Evolutionary conservation across 2,113 vertebrate genomes (phyloP).

Genomic region (Menidia beryllina): DNA sequence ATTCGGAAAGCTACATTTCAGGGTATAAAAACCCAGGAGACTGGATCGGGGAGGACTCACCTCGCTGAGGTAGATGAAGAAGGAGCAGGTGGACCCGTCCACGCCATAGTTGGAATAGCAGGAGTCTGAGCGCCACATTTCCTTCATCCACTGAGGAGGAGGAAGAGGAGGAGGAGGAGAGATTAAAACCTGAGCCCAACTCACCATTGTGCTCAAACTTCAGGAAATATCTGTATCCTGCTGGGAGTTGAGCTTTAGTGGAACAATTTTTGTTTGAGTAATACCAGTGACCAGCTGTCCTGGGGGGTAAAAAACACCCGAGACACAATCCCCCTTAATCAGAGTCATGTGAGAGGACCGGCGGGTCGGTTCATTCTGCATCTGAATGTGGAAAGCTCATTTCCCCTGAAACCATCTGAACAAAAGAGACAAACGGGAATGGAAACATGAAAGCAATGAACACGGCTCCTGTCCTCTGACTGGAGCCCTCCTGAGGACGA

Average conservation of each 20-base stretch:
- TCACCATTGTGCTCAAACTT: no score
- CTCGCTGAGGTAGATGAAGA: conserved; percentile 99
- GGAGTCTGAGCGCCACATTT: conserved; percentile 97
- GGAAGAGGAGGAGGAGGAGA: neutral
- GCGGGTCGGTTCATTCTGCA: no score
- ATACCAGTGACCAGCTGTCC: no score
- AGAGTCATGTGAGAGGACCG: no score
- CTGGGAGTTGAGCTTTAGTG: no score
- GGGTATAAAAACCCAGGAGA: no score
- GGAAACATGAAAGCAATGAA: neutral
- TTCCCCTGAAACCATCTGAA: neutral
- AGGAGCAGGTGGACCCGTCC: conserved; percentile 95
- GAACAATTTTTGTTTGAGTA: no score
- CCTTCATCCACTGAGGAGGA: conserved; percentile 94
- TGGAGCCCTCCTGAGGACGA: neutral
- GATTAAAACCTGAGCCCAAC: neutral
- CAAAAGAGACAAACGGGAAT: neutral
- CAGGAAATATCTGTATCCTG: neutral
- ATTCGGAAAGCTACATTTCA: no score
- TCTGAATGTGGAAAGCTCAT: neutral
- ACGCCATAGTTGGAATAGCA: conserved; percentile 95
- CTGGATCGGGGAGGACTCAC: conserved; percentile 83
- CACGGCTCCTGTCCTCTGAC: neutral
- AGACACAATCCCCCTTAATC: no score
- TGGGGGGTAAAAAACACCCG: no score